Evolutionary conservation across 2,113 vertebrate genomes (phyloP).

Genomic region (Lichenostomus cassidix): DNA sequence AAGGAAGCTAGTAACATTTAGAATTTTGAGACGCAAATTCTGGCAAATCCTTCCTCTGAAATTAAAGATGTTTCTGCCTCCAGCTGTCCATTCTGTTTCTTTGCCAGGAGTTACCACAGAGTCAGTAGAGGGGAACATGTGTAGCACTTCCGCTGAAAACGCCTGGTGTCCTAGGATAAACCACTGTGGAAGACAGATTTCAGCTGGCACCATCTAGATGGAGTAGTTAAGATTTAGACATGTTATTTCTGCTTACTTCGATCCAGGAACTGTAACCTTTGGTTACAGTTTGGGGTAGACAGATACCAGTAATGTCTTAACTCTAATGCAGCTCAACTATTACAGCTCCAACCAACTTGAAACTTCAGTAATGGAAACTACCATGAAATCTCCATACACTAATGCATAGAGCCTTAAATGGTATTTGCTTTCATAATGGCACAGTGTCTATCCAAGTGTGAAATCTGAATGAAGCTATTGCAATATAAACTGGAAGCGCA

Average conservation of each 20-base stretch:
- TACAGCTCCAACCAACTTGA: neutral
- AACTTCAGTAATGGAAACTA: neutral
- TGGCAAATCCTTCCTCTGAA: neutral
- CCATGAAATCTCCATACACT: conserved; percentile 2
- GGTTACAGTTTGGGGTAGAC: neutral
- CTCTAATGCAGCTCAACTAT: neutral
- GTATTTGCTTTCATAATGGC: conserved; percentile 23
- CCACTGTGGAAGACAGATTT: neutral
- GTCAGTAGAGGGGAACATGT: neutral
- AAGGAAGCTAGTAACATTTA: neutral
- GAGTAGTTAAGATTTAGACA: neutral
- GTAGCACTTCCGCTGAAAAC: neutral
- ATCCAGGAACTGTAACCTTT: neutral
- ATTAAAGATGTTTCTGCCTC: neutral
- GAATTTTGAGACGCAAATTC: neutral
- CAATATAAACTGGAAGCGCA: neutral
- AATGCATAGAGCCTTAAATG: neutral
- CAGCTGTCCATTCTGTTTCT: neutral
- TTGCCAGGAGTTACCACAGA: conserved; percentile 2
- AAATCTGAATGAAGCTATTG: conserved; percentile 49
- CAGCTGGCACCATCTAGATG: neutral
- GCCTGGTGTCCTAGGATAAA: neutral
- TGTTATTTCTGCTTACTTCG: neutral
- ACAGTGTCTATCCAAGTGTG: conserved; percentile 20
- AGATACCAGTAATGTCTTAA: neutral